Percentiles rank a stretch among this genome's conserved stretches.
These are phyloP conservation scores for Paralichthys olivaceus DNA, from an alignment of 2,113 vertebrate genomes.

Conservation along the genomic window DNA sequence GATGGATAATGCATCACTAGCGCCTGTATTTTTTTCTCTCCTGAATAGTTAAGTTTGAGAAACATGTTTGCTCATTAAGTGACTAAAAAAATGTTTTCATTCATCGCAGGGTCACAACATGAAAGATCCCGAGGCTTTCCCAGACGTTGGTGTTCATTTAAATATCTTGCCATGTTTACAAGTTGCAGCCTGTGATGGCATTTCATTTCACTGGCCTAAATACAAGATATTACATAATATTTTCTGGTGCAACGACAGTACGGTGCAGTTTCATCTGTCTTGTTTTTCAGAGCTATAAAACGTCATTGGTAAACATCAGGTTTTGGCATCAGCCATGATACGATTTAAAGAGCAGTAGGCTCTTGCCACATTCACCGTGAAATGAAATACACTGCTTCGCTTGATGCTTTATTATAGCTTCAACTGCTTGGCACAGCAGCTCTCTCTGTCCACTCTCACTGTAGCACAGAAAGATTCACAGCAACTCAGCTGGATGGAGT, in stretches of 20 bases:
- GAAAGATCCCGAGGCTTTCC: background rate
- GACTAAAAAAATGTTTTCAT: background rate
- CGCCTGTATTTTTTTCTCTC: background rate
- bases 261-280: background rate
- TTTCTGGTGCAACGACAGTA: background rate
- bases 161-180: background rate
- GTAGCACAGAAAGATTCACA: background rate
- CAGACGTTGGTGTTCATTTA: background rate
- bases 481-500: conserved; percentile 13
- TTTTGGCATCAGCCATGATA: background rate
- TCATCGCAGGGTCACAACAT: too few relatives aligned
- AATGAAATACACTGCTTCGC: conserved; percentile 32
- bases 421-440: conserved; percentile 24
- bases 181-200: background rate
- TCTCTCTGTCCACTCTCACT: conserved; percentile 24
- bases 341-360: conserved; percentile 18
- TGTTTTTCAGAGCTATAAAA: conserved; percentile 4
- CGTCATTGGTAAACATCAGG: background rate
- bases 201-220: background rate
- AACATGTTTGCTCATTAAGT: background rate
- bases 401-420: conserved; percentile 16
- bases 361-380: conserved; percentile 9
- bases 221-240: background rate
- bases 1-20: background rate
- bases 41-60: background rate